Evolutionary conservation across 2,888 invertebrate genomes (phyloP).

Genomic region (Protodeltote pygarga): DNA sequence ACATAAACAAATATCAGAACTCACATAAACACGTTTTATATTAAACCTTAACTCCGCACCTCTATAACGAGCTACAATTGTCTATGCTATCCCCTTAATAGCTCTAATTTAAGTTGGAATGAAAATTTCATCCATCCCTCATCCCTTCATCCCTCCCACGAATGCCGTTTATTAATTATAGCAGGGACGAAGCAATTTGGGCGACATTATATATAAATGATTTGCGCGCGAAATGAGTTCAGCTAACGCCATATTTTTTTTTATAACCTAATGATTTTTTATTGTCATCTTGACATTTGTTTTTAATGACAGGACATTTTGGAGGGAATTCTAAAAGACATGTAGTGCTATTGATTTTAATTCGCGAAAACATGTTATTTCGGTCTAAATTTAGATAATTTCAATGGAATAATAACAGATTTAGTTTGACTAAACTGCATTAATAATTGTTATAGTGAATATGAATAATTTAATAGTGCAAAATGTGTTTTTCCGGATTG

Average conservation of each 20-base stretch:
- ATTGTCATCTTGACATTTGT: too few relatives aligned
- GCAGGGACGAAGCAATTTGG: conserved; percentile 56
- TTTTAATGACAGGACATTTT: too few relatives aligned
- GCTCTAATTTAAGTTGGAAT: conserved; percentile 50
- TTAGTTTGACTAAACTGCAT: too few relatives aligned
- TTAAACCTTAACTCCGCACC: conserved; percentile 33
- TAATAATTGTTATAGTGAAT: too few relatives aligned
- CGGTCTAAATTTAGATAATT: too few relatives aligned
- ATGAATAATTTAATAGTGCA: too few relatives aligned
- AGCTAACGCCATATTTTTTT: conserved; percentile 38
- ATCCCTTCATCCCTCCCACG: conserved; percentile 31
- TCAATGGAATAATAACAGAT: too few relatives aligned
- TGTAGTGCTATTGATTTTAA: too few relatives aligned
- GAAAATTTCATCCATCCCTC: conserved; percentile 53
- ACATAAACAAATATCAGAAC: conserved; percentile 13
- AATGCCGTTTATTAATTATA: conserved; percentile 53
- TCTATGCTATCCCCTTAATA: conserved; percentile 49
- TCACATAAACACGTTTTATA: conserved; percentile 25
- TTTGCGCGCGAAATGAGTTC: conserved; percentile 56
- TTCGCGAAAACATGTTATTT: too few relatives aligned
- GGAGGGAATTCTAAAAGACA: too few relatives aligned
- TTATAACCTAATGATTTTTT: too few relatives aligned
- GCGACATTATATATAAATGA: conserved; percentile 64
- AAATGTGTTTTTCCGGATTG: too few relatives aligned
- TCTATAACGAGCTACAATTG: conserved; percentile 46